These are phyloP conservation scores for Rhopilema esculentum DNA, from an alignment of 30 jellyfish, hydroid and myxozoan species.

Conservation along the genomic window DNA sequence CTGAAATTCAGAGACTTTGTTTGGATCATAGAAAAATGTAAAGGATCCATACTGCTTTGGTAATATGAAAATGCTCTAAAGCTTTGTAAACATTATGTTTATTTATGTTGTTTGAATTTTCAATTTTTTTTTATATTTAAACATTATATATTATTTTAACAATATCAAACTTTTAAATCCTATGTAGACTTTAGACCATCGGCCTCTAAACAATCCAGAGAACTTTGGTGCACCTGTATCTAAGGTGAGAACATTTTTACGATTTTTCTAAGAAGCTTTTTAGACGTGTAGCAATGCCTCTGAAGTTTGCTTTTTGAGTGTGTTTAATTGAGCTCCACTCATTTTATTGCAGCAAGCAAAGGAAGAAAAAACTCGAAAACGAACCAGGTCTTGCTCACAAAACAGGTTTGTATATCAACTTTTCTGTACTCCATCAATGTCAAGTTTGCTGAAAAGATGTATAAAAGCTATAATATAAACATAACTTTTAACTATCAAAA, in stretches of 20 bases:
- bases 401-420: slow-evolving; percentile 48
- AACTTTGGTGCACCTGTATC: slow-evolving; percentile 89
- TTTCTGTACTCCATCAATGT: not conserved
- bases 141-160: not conserved
- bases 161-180: not conserved
- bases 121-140: no score
- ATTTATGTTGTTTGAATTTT: no score
- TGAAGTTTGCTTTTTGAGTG: not conserved
- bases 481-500: not conserved
- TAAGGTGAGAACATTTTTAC: slow-evolving; percentile 53
- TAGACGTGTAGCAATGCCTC: not conserved
- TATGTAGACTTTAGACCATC: slow-evolving; percentile 79
- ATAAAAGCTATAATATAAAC: no score
- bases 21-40: no score
- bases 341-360: slow-evolving; percentile 38
- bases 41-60: no score
- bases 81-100: not conserved
- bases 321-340: not conserved
- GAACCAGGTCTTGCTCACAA: slow-evolving; percentile 77
- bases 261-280: not conserved
- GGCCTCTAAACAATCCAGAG: slow-evolving; percentile 95
- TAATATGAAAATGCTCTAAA: no score
- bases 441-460: no score
- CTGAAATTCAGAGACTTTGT: no score
- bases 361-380: slow-evolving; percentile 79